phyloP scores from a whole-genome alignment of 2,888 invertebrate species.

The Anorthoa munda region DNA sequence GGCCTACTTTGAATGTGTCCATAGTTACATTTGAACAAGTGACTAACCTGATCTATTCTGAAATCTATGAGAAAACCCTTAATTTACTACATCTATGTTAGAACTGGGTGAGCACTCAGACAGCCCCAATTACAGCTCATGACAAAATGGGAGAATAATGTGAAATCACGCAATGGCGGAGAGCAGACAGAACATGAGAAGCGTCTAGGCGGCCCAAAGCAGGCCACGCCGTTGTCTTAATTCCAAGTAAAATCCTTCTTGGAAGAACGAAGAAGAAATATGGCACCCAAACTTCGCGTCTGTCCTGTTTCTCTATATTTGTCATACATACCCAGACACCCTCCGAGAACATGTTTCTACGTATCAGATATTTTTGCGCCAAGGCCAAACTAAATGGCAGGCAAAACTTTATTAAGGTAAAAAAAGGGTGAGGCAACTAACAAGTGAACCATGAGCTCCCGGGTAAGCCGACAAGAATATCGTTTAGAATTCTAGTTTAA shows the following conservation, averaged over 20 bases:
- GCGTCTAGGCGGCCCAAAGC: no score
- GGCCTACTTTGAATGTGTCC: not conserved
- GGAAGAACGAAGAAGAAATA: no score
- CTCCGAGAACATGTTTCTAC: not conserved
- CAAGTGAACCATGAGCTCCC: not conserved
- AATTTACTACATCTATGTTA: no score
- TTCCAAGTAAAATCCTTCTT: no score
- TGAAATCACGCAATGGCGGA: no score
- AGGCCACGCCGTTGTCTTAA: no score
- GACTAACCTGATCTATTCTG: not conserved
- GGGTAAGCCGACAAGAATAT: not conserved
- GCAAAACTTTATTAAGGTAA: not conserved
- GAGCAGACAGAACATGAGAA: no score
- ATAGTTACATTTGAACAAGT: not conserved
- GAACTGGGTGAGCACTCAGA: not conserved
- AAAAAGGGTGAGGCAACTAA: not conserved
- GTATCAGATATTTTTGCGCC: not conserved
- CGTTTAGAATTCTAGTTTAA: not conserved
- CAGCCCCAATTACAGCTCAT: not conserved
- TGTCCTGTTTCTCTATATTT: not conserved
- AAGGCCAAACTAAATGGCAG: not conserved
- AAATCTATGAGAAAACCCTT: not conserved
- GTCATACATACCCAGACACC: not conserved
- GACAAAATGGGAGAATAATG: no score
- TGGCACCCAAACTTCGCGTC: no score